These are phyloP conservation scores for Dolichomitus sp. DNA, from an alignment of 2,888 invertebrate genomes.

Conservation along the genomic window DNA sequence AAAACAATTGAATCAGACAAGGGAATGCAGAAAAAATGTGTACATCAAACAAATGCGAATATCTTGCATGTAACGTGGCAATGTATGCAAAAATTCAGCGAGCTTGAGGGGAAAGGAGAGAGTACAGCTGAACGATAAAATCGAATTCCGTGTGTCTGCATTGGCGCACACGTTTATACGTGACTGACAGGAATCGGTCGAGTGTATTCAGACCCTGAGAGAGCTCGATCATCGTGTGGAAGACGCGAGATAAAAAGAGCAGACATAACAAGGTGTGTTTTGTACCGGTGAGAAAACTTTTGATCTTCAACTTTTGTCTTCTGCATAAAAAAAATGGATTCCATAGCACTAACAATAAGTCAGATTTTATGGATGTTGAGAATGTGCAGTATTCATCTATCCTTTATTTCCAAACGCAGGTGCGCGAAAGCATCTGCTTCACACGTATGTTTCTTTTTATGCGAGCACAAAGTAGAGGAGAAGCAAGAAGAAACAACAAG, in stretches of 20 bases:
- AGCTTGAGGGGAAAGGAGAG: slow-evolving; percentile 54
- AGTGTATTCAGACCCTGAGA: slow-evolving; percentile 26
- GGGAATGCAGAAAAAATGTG: slow-evolving; percentile 5
- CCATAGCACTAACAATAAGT: background rate
- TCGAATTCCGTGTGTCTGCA: slow-evolving; percentile 76
- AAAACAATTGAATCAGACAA: background rate
- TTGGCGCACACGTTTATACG: slow-evolving; percentile 54
- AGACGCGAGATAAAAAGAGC: slow-evolving; percentile 79
- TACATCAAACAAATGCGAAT: background rate
- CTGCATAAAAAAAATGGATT: background rate
- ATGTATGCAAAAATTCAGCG: slow-evolving; percentile 33
- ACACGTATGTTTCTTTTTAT: no score
- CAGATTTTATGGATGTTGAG: background rate
- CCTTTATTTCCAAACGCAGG: background rate
- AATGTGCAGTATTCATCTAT: background rate
- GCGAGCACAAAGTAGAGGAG: no score
- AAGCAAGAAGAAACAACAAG: background rate
- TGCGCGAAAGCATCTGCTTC: background rate
- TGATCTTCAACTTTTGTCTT: slow-evolving; percentile 11
- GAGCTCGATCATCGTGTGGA: slow-evolving; percentile 60
- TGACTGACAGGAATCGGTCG: slow-evolving; percentile 62
- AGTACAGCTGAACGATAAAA: slow-evolving; percentile 75
- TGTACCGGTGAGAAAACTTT: background rate
- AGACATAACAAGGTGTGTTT: slow-evolving; percentile 77
- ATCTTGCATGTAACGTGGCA: background rate